Percentiles rank a stretch among this genome's conserved stretches.
phyloP scores from a whole-genome alignment of 2,113 vertebrate species.

The Petromus typicus region DNA sequence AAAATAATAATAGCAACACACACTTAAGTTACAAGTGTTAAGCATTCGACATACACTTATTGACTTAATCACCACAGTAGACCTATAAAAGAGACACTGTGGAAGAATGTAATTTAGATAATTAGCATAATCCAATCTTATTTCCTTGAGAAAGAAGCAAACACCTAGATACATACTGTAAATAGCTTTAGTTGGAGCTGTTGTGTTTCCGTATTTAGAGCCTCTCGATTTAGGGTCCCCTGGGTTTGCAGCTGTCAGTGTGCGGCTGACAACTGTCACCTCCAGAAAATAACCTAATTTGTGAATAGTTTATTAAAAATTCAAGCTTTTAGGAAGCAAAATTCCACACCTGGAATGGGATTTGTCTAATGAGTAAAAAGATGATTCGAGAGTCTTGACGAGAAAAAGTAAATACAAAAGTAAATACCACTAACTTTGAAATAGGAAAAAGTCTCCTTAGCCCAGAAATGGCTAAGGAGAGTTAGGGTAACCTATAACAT shows the following conservation, averaged over 20 bases:
- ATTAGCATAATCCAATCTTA: neutral
- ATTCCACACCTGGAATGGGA: constrained; percentile 6
- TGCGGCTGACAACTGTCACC: constrained; percentile 33
- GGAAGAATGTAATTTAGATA: constrained; percentile 14
- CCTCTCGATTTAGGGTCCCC: neutral
- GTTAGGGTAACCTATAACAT: neutral
- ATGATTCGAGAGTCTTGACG: neutral
- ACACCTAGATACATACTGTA: neutral
- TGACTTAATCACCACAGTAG: neutral
- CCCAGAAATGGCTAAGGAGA: neutral
- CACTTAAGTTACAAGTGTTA: neutral
- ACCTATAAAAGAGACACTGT: neutral
- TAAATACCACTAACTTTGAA: neutral
- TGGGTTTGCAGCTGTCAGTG: constrained; percentile 39
- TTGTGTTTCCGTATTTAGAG: constrained; percentile 59
- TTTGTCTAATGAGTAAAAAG: constrained; percentile 22
- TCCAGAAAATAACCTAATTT: constrained; percentile 57
- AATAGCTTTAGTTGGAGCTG: neutral
- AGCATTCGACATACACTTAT: neutral
- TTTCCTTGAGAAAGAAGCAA: neutral
- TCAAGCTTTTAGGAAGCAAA: constrained; percentile 24
- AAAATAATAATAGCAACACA: constrained; percentile 12
- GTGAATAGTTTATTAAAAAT: constrained; percentile 56
- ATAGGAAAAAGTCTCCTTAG: neutral
- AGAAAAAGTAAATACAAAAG: neutral